Base-by-base conservation (phyloP, 2,113 vertebrate species). In the Copsychus sechellarum region DNA sequence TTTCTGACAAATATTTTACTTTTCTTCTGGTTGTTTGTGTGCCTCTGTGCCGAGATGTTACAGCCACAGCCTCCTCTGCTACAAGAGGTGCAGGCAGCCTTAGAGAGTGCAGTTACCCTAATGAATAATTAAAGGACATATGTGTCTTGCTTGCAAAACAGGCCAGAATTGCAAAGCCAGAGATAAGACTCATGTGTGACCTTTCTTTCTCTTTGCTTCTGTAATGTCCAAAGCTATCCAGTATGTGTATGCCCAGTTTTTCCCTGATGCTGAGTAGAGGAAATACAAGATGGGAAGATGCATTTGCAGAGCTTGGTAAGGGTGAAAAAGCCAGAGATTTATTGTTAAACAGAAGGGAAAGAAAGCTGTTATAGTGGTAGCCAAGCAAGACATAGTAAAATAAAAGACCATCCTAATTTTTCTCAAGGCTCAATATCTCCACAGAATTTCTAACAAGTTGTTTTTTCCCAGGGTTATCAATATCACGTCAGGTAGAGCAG, bases 61-160 rank as follows among this genome's bases (percentile, higher is more conserved):
- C 42, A 56, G 36, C 54, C 66, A 64, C 54, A 81, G 66, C 48
- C 48, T 81, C 28, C 69, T 67, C 93, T 65, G 58, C 81, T 73
- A 81, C 45, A 78, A 91, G 67, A 94, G 26, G 71, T 47, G 22
- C 64, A 51, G 78, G 42, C 45, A 91, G 62, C 21, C 45, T 57
- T 21, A 60, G 31, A 91, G 62, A 57, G 64, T 90, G 76, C 85
- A 48, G 65, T 85, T 87, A 67, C 48, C 66, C 54, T 82, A 29
- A 76, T 91, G 87, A 94, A 91, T 94, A 94, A 92, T 94, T 95
- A 85, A 97, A 93, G 58, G 38, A 12, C 51, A 54, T 57, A 58
- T 12, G 19, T 73, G 90, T 48, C 66, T 80, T 77, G 74, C 34
- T 80, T 97, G 56, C 4, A 10, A 91, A 94, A 58, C 66, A 91